phyloP scores from a whole-genome alignment of 2,888 invertebrate species.

The Odontothrips loti region DNA sequence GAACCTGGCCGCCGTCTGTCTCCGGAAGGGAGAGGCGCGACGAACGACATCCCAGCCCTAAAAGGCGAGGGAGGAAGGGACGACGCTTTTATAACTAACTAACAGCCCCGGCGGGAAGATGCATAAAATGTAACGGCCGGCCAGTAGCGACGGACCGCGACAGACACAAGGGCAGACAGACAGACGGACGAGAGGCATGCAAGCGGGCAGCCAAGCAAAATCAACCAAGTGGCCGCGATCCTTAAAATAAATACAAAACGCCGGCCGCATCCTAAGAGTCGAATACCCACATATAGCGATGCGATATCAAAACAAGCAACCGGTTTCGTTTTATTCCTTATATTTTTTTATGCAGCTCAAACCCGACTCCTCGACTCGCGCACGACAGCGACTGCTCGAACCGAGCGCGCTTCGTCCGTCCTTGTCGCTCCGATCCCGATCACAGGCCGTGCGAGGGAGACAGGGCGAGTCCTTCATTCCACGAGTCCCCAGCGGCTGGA shows the following conservation, averaged over 20 bases:
- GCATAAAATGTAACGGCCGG: conserved; percentile 21
- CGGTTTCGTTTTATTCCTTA: not conserved
- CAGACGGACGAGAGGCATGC: not conserved
- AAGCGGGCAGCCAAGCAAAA: conserved; percentile 2
- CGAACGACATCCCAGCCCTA: not conserved
- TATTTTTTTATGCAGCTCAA: not conserved
- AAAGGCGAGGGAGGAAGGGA: not conserved
- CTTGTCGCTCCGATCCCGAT: not conserved
- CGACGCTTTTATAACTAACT: not conserved
- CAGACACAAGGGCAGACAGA: not conserved
- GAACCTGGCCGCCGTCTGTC: too few species aligned
- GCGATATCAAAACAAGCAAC: conserved; percentile 25
- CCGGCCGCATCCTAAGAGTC: not conserved
- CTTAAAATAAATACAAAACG: conserved; percentile 18
- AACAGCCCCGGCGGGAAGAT: not conserved
- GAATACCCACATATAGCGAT: not conserved
- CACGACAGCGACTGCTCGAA: not conserved
- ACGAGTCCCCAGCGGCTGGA: too few species aligned
- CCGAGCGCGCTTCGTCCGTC: not conserved
- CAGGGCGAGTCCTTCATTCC: too few species aligned
- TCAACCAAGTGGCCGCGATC: not conserved
- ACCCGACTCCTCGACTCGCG: not conserved
- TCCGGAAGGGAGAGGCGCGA: not conserved
- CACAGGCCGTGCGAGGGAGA: not conserved
- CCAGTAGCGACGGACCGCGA: not conserved